Percentiles rank a stretch among this genome's conserved stretches.
These are phyloP conservation scores for Epinotia brunnichana DNA, from an alignment of 2,888 invertebrate genomes.

Conservation along the genomic window DNA sequence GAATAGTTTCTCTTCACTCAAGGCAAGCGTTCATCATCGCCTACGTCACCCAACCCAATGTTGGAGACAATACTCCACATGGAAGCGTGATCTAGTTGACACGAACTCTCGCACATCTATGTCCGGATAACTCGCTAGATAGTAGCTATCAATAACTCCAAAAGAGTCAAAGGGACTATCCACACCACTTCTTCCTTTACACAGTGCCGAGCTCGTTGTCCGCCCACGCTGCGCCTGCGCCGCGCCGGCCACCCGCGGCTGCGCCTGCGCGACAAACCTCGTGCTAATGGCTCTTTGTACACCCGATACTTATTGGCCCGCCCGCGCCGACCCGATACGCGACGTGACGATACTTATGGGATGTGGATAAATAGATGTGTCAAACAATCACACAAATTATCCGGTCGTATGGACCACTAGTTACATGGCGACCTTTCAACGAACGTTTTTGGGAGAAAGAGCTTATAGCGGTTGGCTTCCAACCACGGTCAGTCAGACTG, in stretches of 20 bases:
- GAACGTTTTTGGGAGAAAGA: neutral
- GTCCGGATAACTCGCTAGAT: neutral
- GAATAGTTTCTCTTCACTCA: neutral
- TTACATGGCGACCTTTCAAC: neutral
- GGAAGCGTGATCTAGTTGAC: neutral
- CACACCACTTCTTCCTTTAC: neutral
- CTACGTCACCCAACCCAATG: neutral
- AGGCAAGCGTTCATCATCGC: neutral
- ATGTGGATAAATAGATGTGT: neutral
- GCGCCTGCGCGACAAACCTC: neutral
- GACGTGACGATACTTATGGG: conserved; percentile 1
- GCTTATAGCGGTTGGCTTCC: no score
- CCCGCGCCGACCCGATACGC: conserved; percentile 18
- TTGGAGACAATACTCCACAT: no score
- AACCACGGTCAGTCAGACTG: no score
- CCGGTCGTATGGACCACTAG: neutral
- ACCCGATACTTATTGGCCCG: conserved; percentile 40
- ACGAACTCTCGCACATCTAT: neutral
- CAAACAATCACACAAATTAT: conserved; percentile 10
- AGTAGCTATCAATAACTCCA: neutral
- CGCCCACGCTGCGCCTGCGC: neutral
- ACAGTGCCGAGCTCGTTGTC: neutral
- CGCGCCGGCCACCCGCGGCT: conserved; percentile 27
- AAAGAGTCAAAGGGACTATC: neutral
- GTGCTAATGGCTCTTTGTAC: conserved; percentile 36